Percentiles rank a stretch among this genome's conserved stretches.
Conservation (phyloP, 2,888 invertebrate species). For the Elegia similella region DNA sequence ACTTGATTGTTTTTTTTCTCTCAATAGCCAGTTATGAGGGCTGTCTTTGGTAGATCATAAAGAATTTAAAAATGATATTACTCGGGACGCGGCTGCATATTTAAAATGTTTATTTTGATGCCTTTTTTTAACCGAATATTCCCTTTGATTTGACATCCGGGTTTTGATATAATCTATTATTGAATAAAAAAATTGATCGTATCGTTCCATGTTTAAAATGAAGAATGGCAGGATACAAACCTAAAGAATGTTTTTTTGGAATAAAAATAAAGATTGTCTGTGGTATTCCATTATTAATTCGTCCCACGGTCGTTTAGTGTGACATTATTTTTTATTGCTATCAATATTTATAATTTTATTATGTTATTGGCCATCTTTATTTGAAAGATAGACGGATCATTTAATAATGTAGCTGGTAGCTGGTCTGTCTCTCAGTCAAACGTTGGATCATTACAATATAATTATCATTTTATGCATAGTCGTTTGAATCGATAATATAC, state of each 20-base stretch:
- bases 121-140: conserved; percentile 35
- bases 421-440: too few species aligned
- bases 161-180: conserved; percentile 53
- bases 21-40: conserved; percentile 42
- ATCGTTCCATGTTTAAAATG: conserved; percentile 49
- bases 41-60: conserved; percentile 53
- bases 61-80: conserved; percentile 66
- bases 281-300: conserved; percentile 15
- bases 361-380: conserved; percentile 1
- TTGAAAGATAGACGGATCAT: neutral
- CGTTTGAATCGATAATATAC: too few species aligned
- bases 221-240: conserved; percentile 37
- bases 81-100: conserved; percentile 43
- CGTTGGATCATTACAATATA: too few species aligned
- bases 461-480: too few species aligned
- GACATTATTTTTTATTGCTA: conserved; percentile 15
- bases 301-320: conserved; percentile 8
- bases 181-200: conserved; percentile 49
- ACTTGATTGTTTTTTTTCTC: conserved; percentile 27
- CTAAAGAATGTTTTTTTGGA: conserved; percentile 16
- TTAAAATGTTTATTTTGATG: conserved; percentile 56
- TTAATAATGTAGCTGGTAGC: neutral
- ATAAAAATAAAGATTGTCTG: conserved; percentile 21
- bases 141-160: conserved; percentile 43
- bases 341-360: conserved; percentile 13